Base-by-base conservation (phyloP, 2,113 vertebrate species). In the Anolis sagrei region DNA sequence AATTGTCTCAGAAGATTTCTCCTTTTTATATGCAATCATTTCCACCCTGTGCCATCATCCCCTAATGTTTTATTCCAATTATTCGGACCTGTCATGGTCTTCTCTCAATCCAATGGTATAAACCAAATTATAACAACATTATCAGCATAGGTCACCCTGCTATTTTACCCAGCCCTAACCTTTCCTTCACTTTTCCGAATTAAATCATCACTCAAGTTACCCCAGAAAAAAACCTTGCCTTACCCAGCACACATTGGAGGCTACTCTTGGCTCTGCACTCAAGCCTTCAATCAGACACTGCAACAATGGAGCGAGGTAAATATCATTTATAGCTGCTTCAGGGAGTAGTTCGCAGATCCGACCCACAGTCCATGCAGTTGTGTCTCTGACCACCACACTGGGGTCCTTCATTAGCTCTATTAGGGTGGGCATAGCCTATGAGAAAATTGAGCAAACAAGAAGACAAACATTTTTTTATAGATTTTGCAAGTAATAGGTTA, bases 161-260 rank as follows among this genome's bases (percentile, higher is more conserved):
- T 19, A 4, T 11, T 7, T 0, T 21, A 32, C 21, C 5, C 74
- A 49, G 49, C 48, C 48, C 7, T 49, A 74, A 89, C 25, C 1
- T 68, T 68, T 68, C 10, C 64, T 3, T 1, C 19, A 10, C 1
- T 0, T 0, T 5, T 1, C 1, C 4, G 1, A 0, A 73, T 27
- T 44, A 19, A 7, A 70, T 9, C 3, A 0, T n/a, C 6, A 7
- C 0, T 0, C 27, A 85, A 78, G 5, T 49, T 6, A 64, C n/a
- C 1, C 13, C 21, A 39, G 0, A 0, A 51, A 29, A 34, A 85
- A 32, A 4, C 80, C 75, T 3, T 0, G 6, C 27, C 95, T 97
- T 93, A 99, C 99, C 99, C 99, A 99, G 96, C 99, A 99, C n/a
- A 99, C 99, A 3, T 99, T 99, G 87, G 98, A 98, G 87, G 99